Base-by-base conservation (phyloP, 2,888 invertebrate species). In the Timandra comae region DNA sequence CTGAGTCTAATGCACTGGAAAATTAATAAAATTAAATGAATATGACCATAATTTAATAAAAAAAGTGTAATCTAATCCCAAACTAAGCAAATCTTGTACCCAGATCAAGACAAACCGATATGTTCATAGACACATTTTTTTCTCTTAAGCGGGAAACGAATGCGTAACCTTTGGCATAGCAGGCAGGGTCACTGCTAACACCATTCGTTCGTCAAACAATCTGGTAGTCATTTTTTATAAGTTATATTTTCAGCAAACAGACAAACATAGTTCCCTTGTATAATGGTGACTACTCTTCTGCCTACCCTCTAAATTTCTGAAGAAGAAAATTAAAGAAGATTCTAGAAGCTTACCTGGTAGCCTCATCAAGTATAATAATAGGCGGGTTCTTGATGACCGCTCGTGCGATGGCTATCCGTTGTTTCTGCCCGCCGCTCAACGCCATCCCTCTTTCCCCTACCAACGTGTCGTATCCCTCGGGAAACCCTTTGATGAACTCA, bases 381-480 rank as follows among this genome's bases (percentile, higher is more conserved):
- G 92, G 90, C 0, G 98, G 98, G 65, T 96, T 91, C 72, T 98
- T 98, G 0, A 99, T 78, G 24, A 98, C 87, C 0, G 98, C 98
- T 34, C 98, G 81, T 0, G 98, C 98, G 42, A 99, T 98, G 1
- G 98, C 98, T 41, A 98, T 93, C 46, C 98, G 86, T 67, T 98
- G 98, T 49, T 97, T 94, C 75, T 98, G 98, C 0, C 98, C 98
- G 0, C 98, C 98, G 27, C 96, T 96, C 21, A 98, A 87, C n/a
- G 97, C 92, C 31, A 92, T 90, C 0, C 97, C 97, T 34, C 97
- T 85, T 77, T 98, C 98, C 0, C 98, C 98, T 0, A 96, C 93
- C 49, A 92, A 63, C 0, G 97, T 98, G 31, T 91, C 75, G 66
- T 98, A 99, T 0, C 94, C 94, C 0, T 89, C 79, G 0, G 97